A percentile compares a stretch with the other conserved stretches of the same genome.
Conservation (phyloP, 2,888 invertebrate genomes). For the Melipona bicolor region DNA sequence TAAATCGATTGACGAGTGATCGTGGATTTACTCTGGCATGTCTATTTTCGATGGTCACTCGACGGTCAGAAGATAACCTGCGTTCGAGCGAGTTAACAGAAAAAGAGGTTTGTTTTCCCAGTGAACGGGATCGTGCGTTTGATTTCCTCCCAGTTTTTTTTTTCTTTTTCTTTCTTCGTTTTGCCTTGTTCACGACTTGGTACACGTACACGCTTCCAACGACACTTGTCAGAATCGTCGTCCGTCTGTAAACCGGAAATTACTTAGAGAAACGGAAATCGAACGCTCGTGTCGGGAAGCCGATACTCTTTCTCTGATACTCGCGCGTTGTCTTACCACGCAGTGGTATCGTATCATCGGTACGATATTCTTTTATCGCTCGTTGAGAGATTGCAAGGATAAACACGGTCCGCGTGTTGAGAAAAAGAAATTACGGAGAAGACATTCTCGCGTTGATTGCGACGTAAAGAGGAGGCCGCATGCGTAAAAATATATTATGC, state of each 20-base stretch:
- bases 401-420: no score
- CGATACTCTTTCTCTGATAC: conserved; percentile 5
- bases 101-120: conserved; percentile 59
- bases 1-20: conserved; percentile 17
- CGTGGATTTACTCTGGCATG: conserved; percentile 37
- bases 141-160: conserved; percentile 24
- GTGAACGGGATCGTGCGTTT: conserved; percentile 16
- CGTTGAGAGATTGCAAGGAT: not conserved
- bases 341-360: not conserved
- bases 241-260: conserved; percentile 52
- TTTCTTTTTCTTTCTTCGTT: not conserved
- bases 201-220: not conserved
- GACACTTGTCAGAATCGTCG: not conserved
- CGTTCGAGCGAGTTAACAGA: conserved; percentile 38
- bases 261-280: conserved; percentile 45
- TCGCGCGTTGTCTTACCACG: not conserved
- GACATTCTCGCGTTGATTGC: not conserved
- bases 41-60: conserved; percentile 27
- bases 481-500: conserved; percentile 4
- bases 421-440: not conserved
- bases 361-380: not conserved
- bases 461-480: not conserved
- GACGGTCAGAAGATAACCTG: conserved; percentile 58
- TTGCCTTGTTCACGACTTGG: not conserved
- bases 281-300: conserved; percentile 22